Evolutionary conservation across 1,140 invertebrate species (phyloP), one percentile per base, ranked within the genome.

Genomic region (Ips nitidus): DNA sequence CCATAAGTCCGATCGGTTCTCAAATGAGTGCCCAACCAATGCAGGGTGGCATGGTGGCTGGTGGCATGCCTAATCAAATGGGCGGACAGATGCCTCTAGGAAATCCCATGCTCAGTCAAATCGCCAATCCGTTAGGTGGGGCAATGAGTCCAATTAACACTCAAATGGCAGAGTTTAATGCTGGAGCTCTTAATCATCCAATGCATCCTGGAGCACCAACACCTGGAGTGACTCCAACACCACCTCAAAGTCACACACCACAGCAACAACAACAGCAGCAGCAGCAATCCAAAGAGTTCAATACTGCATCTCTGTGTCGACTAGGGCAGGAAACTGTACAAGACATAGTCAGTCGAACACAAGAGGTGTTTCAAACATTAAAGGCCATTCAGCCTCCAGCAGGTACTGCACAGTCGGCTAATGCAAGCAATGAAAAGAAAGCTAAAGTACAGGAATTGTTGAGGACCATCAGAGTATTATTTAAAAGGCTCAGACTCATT

Each of bases 281-380:
- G 47, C 85, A 71, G 84, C 80, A 79, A 67, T 76, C 79, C 43
- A 92, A 91, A 77, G 91, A 93, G 80, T 88, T 94, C 39, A 97
- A 95, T 78, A 92, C 91, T 4, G 92, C 93, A 1, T 91, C 90
- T 40, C 82, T 98, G 2, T 97, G 94, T 82, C 76, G 83, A 2
- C 74, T 84, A 45, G 93, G 95, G 0, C 94, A 97, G 82, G 95
- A 98, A 83, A 94, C 92, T 65, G 94, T 97, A 1, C 94, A 97
- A 80, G 95, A 98, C 80, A 95, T 97, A 74, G 90, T 95, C 0
- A 90, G 88, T 55, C 88, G 94, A 80, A 94, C 93, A 4, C 88
- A 92, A 75, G 95, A 97, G 79, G 87, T 97, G 0, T 97, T 97
- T 75, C 88, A 90, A 76, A 88, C 88, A 2, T 81, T 98, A 4